These are phyloP conservation scores for Agrochola litura DNA, from an alignment of 2,888 invertebrate genomes.

Conservation along the genomic window DNA sequence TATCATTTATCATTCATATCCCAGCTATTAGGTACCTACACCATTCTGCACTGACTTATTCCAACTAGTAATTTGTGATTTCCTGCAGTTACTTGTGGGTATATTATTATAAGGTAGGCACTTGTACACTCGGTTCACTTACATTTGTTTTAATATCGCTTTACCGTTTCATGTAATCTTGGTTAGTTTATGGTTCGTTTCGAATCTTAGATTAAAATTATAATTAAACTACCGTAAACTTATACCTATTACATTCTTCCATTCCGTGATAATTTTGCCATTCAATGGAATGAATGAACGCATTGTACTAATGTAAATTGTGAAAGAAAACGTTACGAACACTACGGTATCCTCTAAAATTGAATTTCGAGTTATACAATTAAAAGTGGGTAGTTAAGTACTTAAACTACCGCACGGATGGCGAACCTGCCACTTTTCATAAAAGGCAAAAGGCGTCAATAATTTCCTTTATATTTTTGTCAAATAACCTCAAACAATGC, in stretches of 20 bases:
- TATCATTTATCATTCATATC: slow-evolving; percentile 53
- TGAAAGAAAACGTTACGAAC: not conserved
- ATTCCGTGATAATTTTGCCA: not conserved
- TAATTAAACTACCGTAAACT: slow-evolving; percentile 22
- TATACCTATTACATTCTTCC: not conserved
- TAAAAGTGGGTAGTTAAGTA: not conserved
- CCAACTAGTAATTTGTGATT: slow-evolving; percentile 46
- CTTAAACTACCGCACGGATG: not conserved
- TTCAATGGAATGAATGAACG: not conserved
- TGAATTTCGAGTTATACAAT: not conserved
- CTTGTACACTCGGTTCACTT: slow-evolving; percentile 11
- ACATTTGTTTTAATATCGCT: slow-evolving; percentile 28
- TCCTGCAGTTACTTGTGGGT: slow-evolving; percentile 41
- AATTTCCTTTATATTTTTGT: not conserved
- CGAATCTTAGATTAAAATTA: slow-evolving; percentile 40
- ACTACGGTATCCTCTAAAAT: not conserved
- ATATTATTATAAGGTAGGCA: slow-evolving; percentile 19
- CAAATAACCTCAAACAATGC: not conserved
- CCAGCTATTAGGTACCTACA: slow-evolving; percentile 27
- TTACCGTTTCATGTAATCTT: slow-evolving; percentile 32
- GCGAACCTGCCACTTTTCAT: not conserved
- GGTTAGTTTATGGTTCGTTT: slow-evolving; percentile 36
- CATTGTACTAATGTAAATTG: not conserved
- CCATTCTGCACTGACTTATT: slow-evolving; percentile 30
- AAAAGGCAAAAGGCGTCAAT: not conserved